Percentiles rank a stretch among this genome's conserved stretches.
Conservation (phyloP, 2,113 vertebrate genomes). For the Uria aalge region DNA sequence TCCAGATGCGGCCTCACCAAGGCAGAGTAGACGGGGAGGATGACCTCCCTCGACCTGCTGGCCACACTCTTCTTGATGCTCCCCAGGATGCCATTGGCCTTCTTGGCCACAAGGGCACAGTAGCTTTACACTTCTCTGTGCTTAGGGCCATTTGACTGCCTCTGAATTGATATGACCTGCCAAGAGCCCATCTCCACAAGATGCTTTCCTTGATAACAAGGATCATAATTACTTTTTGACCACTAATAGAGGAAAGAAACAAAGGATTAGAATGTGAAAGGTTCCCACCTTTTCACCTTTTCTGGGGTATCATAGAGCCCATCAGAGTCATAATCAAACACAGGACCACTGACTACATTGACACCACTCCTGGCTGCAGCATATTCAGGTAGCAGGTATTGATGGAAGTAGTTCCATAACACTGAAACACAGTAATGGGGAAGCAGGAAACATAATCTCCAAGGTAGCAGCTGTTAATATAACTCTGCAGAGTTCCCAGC, state of each 20-base stretch:
- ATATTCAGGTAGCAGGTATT: conserved; percentile 76
- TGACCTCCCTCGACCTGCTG: too few relatives aligned
- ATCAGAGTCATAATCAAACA: conserved; percentile 89
- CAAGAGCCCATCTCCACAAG: not conserved
- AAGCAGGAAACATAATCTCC: not conserved
- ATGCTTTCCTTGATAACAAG: not conserved
- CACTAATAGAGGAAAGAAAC: not conserved
- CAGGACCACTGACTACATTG: conserved; percentile 90
- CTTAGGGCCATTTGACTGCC: not conserved
- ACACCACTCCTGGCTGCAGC: conserved; percentile 78
- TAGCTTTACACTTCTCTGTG: not conserved
- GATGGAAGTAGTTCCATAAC: conserved; percentile 86
- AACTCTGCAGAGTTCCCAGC: not conserved
- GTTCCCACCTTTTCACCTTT: conserved; percentile 74
- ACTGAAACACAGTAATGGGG: conserved; percentile 68
- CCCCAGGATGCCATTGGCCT: too few relatives aligned
- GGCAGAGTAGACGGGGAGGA: too few relatives aligned
- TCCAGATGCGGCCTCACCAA: too few relatives aligned
- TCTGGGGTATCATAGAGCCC: conserved; percentile 79
- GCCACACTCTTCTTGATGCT: too few relatives aligned
- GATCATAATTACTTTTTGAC: not conserved
- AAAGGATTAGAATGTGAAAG: not conserved
- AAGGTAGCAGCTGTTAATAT: not conserved
- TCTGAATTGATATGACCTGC: not conserved
- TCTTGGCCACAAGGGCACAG: too few relatives aligned